Base-by-base conservation (phyloP, 2,797 vertebrate genomes). In the Geotrypetes seraphini region DNA sequence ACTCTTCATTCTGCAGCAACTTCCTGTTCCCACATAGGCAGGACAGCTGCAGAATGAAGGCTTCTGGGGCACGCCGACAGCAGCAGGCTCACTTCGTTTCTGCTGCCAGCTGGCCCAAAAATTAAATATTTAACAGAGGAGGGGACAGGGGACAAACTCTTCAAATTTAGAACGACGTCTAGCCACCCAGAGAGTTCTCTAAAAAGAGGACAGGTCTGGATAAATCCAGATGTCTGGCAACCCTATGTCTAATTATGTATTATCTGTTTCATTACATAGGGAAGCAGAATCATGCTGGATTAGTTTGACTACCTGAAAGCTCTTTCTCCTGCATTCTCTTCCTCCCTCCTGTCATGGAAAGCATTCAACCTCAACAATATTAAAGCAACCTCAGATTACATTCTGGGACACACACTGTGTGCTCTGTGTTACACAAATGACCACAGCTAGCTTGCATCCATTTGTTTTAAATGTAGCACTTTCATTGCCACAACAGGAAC, bases 231-330 rank as follows among this genome's bases (percentile, higher is more conserved):
- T n/a, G n/a, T n/a, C n/a, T n/a, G n/a, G n/a, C n/a, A n/a, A n/a
- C n/a, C n/a, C n/a, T n/a, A n/a, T n/a, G 39, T 42, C 55, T 70
- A 72, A 80, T 77, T 78, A 69, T 55, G 50, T 49, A 53, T 48
- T 28, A 22, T 67, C 65, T 71, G 47, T 36, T 43, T 71, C 60
- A 43, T 66, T 68, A 58, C 57, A 33, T 42, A 33, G 28, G 37
- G 45, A 57, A 69, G 53, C 24, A 47, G 51, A 20, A 48, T 60
- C 50, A 44, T 22, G 47, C 47, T 49, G 55, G 46, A 63, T 69
- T 65, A 51, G 34, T 53, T 42, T 43, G 29, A 41, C 28, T 51
- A 55, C 47, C 54, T 47, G 43, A 57, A 62, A 63, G 52, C 56
- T 56, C 52, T 52, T 38, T 35, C n/a, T 51, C 7, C 21, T 26